Conservation (phyloP, 2,113 vertebrate species). For the Craseonycteris thonglongyai region DNA sequence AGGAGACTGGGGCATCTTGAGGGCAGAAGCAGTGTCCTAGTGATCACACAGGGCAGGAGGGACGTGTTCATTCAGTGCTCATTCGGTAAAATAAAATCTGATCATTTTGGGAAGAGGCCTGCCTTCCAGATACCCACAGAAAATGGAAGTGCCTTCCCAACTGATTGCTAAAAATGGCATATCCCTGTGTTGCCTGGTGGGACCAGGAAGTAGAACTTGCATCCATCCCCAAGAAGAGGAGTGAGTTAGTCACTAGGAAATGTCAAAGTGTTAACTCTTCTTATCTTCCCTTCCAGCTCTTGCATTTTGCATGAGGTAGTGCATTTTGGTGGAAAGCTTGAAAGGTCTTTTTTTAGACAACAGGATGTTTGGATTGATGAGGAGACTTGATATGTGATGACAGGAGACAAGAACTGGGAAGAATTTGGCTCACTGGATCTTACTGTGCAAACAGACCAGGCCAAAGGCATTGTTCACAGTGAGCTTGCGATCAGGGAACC, state of each 20-base stretch:
- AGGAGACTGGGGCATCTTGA: neutral
- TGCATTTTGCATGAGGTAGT: neutral
- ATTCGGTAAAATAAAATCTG: neutral
- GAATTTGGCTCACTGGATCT: neutral
- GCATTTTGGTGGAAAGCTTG: neutral
- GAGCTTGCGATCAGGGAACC: neutral
- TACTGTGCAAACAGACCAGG: neutral
- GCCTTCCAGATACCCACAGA: neutral
- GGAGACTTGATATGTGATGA: neutral
- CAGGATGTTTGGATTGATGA: neutral
- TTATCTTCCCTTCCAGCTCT: neutral
- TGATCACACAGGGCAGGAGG: neutral
- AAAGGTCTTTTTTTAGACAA: neutral
- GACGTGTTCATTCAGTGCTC: neutral
- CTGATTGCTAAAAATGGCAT: neutral
- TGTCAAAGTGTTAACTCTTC: neutral
- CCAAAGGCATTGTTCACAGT: neutral
- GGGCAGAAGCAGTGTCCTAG: neutral
- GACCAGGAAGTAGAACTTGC: neutral
- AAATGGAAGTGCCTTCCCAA: neutral
- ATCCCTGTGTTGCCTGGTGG: neutral
- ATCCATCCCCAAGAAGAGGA: neutral
- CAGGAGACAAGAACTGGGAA: neutral
- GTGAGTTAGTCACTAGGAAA: neutral
- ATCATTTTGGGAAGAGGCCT: neutral